Evolutionary conservation across 2,113 vertebrate species (phyloP), one percentile per base, ranked within the genome.

Genomic region (Empidonax alnorum): DNA sequence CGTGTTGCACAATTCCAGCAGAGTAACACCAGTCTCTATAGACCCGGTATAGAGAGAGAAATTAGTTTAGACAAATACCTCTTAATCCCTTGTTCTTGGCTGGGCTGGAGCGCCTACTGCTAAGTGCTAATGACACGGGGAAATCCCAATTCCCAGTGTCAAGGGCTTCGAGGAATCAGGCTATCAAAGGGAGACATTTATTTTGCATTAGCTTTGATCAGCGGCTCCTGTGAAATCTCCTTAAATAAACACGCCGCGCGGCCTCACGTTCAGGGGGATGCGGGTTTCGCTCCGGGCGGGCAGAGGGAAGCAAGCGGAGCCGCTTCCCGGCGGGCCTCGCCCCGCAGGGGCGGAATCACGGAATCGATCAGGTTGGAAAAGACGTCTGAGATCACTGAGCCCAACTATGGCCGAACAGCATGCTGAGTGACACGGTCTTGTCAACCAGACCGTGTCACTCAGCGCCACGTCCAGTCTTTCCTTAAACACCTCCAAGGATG

Each of bases 51-150:
- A 98, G 91, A 98, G 97, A 94, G 96, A 97, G 97, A 98, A 98
- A 98, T 98, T 98, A 98, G 98, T 98, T 98, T 94, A 98, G 98
- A 98, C 98, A 98, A 98, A 98, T 97, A 97, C 98, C 98, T 97
- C 97, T 98, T 98, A 98, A 98, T 98, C 98, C 98, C 96, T 96
- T 46, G 96, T 94, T 98, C 97, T 98, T 98, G 98, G 98, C 98
- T 27, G 88, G 97, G 90, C 84, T 96, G 96, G 96, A 97, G 97
- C 14, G 84, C 98, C 98, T 97, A 98, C 97, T 98, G 98, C 97
- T 97, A 97, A 95, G 97, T 89, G 97, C 97, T 98, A 98, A 98
- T 97, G 97, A 97, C 97, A 95, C 62, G 94, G 98, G 98, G 98
- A 98, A 98, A 98, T 97, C 97, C 97, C 97, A 97, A 91, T 97